Conservation (phyloP, 2,888 invertebrate genomes). For the Ormyrus thymus region DNA sequence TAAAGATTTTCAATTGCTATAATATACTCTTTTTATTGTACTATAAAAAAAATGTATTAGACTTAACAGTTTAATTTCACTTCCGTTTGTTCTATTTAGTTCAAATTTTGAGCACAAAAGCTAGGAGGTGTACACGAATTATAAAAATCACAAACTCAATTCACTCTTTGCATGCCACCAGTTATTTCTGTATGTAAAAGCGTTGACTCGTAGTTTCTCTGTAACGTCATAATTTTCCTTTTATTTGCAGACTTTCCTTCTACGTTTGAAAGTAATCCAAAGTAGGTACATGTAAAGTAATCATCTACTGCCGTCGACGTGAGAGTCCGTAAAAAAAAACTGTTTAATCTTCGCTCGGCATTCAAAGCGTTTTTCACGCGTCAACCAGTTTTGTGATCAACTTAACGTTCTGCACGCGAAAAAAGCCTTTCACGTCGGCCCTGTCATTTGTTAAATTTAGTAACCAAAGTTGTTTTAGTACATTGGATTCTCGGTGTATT, state of each 20-base stretch:
- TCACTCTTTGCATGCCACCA: constrained; percentile 52
- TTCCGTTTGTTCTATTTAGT: background rate
- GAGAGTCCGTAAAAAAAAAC: constrained; percentile 29
- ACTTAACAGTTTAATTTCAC: too few relatives aligned
- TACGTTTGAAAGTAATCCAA: constrained; percentile 55
- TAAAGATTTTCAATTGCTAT: background rate
- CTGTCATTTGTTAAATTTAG: constrained; percentile 33
- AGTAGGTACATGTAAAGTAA: constrained; percentile 55
- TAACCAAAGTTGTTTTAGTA: constrained; percentile 40
- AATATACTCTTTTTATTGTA: background rate
- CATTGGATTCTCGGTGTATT: constrained; percentile 42
- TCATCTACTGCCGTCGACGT: constrained; percentile 43
- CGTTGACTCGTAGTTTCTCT: constrained; percentile 52
- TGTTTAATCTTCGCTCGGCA: background rate
- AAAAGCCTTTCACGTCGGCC: constrained; percentile 48
- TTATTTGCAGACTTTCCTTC: constrained; percentile 55
- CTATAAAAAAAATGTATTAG: too few relatives aligned
- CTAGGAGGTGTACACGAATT: constrained; percentile 18
- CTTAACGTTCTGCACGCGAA: too few relatives aligned
- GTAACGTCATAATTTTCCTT: constrained; percentile 55
- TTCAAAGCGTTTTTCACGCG: too few relatives aligned
- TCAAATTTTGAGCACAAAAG: background rate
- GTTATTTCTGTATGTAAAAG: constrained; percentile 51
- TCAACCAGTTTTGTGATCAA: too few relatives aligned
- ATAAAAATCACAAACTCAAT: constrained; percentile 13